phyloP scores from a whole-genome alignment of 2,888 invertebrate species.

The Agapostemon virescens region DNA sequence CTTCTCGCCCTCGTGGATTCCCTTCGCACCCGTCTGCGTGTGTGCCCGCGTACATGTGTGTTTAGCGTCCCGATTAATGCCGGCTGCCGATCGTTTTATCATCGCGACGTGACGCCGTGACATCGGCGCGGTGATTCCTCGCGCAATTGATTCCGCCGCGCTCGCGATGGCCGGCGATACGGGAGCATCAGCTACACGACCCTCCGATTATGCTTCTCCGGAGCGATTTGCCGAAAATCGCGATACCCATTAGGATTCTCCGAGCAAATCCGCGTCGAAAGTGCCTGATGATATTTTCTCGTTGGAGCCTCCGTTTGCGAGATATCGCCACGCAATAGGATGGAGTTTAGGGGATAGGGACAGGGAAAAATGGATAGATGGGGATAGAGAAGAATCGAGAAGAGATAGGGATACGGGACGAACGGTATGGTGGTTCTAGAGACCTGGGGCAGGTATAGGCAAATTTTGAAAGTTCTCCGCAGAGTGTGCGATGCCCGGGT shows the following conservation, averaged over 20 bases:
- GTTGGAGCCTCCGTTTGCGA: neutral
- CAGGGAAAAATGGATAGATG: no score
- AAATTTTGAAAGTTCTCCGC: neutral
- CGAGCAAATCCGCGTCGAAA: neutral
- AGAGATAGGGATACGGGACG: no score
- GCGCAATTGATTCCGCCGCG: slow-evolving; percentile 1
- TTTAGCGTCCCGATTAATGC: slow-evolving; percentile 8
- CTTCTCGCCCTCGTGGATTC: slow-evolving; percentile 39
- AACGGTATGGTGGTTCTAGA: neutral
- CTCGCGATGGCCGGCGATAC: neutral
- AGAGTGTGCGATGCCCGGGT: neutral
- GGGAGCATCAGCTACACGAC: neutral
- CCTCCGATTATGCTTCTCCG: neutral
- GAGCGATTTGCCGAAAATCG: no score
- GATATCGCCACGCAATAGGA: neutral
- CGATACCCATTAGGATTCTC: no score
- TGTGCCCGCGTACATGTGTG: neutral
- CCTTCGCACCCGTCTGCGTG: slow-evolving; percentile 11
- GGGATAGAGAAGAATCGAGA: no score
- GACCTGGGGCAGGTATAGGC: neutral
- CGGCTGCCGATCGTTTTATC: slow-evolving; percentile 9
- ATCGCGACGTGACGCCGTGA: slow-evolving; percentile 12
- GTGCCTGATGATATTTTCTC: neutral
- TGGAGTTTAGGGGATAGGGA: neutral
- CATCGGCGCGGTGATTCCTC: slow-evolving; percentile 16